Evolutionary conservation across 1,140 invertebrate genomes (phyloP), one percentile per base, ranked within the genome.

Genomic region (Drosophila arawakana): DNA sequence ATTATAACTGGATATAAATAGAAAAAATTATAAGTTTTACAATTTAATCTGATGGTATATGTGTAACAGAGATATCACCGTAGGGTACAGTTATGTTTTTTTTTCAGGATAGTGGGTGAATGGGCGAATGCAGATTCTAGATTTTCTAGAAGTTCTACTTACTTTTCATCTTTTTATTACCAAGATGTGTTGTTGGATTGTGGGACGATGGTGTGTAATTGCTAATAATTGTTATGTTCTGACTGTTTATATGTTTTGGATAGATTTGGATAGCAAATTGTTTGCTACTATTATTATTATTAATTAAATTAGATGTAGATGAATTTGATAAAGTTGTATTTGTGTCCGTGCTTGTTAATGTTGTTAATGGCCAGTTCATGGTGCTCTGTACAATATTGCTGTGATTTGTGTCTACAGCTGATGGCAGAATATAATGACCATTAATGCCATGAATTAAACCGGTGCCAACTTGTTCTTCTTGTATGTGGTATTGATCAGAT

Each of bases 171-270:
- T 55, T 63, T 46, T 63, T 18, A 61, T 68, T 69, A 73, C 47
- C 94, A 95, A 89, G 94, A 94, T 59, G 37, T 57, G 94, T 94
- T 59, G 91, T 94, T 59, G 91, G 80, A 90, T 94, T 94, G 70
- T 82, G 79, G 74, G 71, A 77, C 69, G 62, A 46, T 78, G 70
- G 65, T 76, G 80, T 78, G 62, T 86, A 69, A 80, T 78, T 80
- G 67, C 52, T 85, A 80, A 61, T 58, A 49, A 10, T 43, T 60
- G 54, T 70, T 65, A 60, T 81, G 69, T 77, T 76, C 57, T 67
- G 71, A 75, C 67, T 78, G 63, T 66, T 71, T 79, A 68, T 50
- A 43, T 74, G 7, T 55, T 83, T 81, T 59, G 52, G 59, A 49
- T 70, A 49, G 62, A 10, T 62, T 62, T 30, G 25, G 6, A 30